Evolutionary conservation across 2,888 invertebrate genomes (phyloP).

Genomic region (Andrena trimmerana): DNA sequence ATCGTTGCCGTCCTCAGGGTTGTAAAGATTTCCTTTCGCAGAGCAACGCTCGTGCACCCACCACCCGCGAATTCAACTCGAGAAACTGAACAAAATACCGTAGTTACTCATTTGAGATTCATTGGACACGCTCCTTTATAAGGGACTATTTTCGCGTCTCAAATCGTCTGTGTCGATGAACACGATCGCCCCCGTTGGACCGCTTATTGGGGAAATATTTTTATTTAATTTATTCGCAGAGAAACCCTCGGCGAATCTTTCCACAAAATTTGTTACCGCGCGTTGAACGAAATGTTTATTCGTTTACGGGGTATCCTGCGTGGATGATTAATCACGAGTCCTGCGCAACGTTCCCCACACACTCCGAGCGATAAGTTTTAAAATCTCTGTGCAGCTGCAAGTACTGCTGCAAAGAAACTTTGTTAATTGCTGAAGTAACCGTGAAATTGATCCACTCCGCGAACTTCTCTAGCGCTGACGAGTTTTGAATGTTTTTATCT

Average conservation of each 20-base stretch:
- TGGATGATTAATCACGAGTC: slow-evolving; percentile 4
- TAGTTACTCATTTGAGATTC: slow-evolving; percentile 58
- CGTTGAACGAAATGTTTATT: not conserved
- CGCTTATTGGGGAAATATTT: slow-evolving; percentile 20
- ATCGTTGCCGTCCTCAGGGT: slow-evolving; percentile 64
- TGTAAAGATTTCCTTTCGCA: slow-evolving; percentile 63
- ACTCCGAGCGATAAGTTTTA: not conserved
- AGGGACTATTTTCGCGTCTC: slow-evolving; percentile 46
- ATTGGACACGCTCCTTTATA: slow-evolving; percentile 30
- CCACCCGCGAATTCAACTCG: not conserved
- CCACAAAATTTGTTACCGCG: not conserved
- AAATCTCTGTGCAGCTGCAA: not conserved
- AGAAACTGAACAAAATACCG: slow-evolving; percentile 47
- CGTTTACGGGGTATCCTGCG: not conserved
- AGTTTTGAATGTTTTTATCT: slow-evolving; percentile 45
- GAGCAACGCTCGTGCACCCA: slow-evolving; percentile 23
- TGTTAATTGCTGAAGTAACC: slow-evolving; percentile 38
- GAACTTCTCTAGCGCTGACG: slow-evolving; percentile 37
- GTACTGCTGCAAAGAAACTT: slow-evolving; percentile 10
- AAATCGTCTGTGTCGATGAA: slow-evolving; percentile 43
- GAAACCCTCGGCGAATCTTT: not conserved
- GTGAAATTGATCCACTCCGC: slow-evolving; percentile 42
- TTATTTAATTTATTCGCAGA: not conserved
- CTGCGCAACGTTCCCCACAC: not conserved
- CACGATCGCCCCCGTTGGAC: slow-evolving; percentile 31